A percentile compares a stretch with the other conserved stretches of the same genome.
phyloP scores from a whole-genome alignment of 2,888 invertebrate species.

The Ochropleura leucogaster region DNA sequence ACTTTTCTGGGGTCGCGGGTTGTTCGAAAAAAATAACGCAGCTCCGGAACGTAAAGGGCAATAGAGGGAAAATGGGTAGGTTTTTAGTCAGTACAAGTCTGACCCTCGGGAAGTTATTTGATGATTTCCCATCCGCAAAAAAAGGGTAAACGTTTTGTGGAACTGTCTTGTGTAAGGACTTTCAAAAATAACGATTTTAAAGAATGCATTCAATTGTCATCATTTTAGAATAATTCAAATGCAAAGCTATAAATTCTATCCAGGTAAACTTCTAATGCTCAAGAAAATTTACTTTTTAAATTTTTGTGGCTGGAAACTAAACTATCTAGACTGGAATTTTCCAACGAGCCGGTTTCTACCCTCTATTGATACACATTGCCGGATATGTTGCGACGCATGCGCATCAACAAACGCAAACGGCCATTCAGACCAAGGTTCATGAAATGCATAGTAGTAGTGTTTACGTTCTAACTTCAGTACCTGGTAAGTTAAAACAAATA shows the following conservation, averaged over 20 bases:
- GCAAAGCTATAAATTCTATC: neutral
- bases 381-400: slow-evolving; percentile 13
- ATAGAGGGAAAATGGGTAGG: too few relatives aligned
- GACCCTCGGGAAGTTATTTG: too few relatives aligned
- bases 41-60: too few relatives aligned
- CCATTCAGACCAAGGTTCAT: slow-evolving; percentile 2
- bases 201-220: neutral
- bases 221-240: neutral
- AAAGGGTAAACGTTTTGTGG: too few relatives aligned
- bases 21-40: too few relatives aligned
- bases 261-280: neutral
- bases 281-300: neutral
- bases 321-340: neutral
- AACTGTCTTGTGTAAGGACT: too few relatives aligned
- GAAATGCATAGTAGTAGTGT: slow-evolving; percentile 30
- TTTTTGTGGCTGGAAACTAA: neutral
- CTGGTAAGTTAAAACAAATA: slow-evolving; percentile 3
- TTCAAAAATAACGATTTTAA: neutral
- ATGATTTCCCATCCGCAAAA: too few relatives aligned
- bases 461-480: slow-evolving; percentile 15
- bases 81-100: too few relatives aligned
- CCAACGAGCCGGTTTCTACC: neutral
- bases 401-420: slow-evolving; percentile 28
- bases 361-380: neutral
- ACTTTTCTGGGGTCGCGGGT: too few relatives aligned